phyloP scores from a whole-genome alignment of 2,888 invertebrate species.

The Carcina quercana region DNA sequence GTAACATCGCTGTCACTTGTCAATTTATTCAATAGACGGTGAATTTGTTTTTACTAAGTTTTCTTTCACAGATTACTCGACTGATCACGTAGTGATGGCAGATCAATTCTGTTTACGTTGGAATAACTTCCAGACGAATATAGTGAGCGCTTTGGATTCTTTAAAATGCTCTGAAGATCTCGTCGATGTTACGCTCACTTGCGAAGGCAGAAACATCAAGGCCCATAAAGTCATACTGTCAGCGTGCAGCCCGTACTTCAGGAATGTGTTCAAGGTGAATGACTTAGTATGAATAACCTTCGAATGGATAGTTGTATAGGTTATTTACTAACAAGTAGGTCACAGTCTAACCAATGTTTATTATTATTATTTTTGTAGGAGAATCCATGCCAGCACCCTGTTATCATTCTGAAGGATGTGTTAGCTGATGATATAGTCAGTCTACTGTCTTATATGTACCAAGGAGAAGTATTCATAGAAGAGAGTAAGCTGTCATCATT shows the following conservation, averaged over 20 bases:
- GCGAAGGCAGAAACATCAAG: constrained; percentile 81
- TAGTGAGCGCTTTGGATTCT: constrained; percentile 80
- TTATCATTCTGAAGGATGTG: constrained; percentile 82
- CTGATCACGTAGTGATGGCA: constrained; percentile 58
- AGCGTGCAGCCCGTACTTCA: constrained; percentile 84
- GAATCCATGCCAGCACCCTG: constrained; percentile 83
- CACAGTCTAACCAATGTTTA: neutral
- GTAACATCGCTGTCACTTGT: constrained; percentile 27
- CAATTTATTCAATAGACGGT: constrained; percentile 15
- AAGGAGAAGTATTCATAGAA: constrained; percentile 81
- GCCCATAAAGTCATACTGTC: constrained; percentile 85
- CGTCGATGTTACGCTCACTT: constrained; percentile 82
- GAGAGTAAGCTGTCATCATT: constrained; percentile 79
- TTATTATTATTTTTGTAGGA: constrained; percentile 57
- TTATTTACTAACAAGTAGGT: constrained; percentile 10
- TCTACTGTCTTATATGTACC: constrained; percentile 81
- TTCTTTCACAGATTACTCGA: constrained; percentile 39
- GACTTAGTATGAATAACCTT: constrained; percentile 68
- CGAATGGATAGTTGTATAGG: constrained; percentile 37
- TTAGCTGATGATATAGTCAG: constrained; percentile 78
- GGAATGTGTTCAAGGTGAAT: constrained; percentile 82
- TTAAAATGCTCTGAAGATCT: constrained; percentile 80
- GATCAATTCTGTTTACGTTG: constrained; percentile 84
- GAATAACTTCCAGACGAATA: constrained; percentile 83
- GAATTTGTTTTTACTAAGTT: too few species aligned